Evolutionary conservation across 2,113 vertebrate species (phyloP).

Genomic region (Prunella himalayana): DNA sequence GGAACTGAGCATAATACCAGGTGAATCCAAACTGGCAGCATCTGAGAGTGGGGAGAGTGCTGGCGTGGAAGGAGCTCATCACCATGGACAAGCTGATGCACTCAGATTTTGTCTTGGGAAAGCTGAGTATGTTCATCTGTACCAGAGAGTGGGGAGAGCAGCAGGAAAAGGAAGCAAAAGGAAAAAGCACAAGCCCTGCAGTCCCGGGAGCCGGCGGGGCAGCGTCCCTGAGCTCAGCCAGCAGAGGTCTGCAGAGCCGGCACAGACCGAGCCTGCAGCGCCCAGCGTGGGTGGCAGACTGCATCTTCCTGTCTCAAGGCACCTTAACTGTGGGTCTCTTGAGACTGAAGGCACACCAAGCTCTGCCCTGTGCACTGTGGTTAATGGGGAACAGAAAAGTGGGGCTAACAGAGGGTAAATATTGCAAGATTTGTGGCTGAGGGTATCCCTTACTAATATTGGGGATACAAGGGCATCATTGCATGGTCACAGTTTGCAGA

Average conservation of each 20-base stretch:
- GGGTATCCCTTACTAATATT: not conserved
- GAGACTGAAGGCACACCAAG: not conserved
- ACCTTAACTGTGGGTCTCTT: not conserved
- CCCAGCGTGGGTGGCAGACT: not conserved
- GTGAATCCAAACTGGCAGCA: not conserved
- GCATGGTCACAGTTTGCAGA: not conserved
- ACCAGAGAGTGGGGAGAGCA: not conserved
- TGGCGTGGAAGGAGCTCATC: not conserved
- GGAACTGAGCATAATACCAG: not conserved
- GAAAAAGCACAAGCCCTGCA: too few relatives aligned
- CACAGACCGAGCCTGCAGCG: not conserved
- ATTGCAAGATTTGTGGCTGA: not conserved
- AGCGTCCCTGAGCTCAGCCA: not conserved
- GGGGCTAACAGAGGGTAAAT: not conserved
- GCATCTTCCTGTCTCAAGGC: not conserved
- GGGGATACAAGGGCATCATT: not conserved
- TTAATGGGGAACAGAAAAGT: rapidly evolving
- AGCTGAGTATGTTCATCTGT: not conserved
- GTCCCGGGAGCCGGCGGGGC: not conserved
- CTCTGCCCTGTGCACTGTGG: not conserved
- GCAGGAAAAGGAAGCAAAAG: not conserved
- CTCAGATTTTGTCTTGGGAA: not conserved
- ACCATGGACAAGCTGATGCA: not conserved
- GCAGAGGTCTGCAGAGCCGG: not conserved
- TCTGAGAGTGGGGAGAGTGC: not conserved